Evolutionary conservation across 2,888 invertebrate genomes (phyloP), one percentile per base, ranked within the genome.

Genomic region (Scaptomyza flava): DNA sequence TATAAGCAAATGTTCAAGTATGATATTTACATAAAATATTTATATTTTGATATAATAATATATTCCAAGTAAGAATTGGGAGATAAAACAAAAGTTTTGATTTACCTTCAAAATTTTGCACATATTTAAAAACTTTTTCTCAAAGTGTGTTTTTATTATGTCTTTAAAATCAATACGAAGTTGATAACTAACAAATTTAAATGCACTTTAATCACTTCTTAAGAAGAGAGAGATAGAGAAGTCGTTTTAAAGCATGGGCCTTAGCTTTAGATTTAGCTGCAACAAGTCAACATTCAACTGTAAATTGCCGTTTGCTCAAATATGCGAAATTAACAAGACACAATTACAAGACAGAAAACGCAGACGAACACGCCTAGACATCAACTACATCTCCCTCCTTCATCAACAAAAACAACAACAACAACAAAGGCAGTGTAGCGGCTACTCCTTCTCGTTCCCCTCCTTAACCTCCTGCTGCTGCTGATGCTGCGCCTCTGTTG

Each of bases 271-370:
- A 51, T 48, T 68, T 33, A 69, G 68, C 69, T 61, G 57, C 66
- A 66, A 53, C 66, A 31, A 63, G 66, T 63, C 63, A 53, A 63
- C 73, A 62, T 70, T 69, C 75, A 84, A 88, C 84, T 81, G 84
- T 89, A 85, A 85, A 89, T 74, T 79, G 85, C 82, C 85, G 85
- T 89, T 87, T 82, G 83, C 72, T 89, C 82, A 87, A 87, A 87
- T 87, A 88, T 84, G 87, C 72, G 85, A 89, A 87, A 89, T 87
- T 84, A 87, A 89, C 87, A 84, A 89, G 89, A 79, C 82, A 85
- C 87, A 87, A 89, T 87, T 87, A 85, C 89, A 87, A 83, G 72
- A 75, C 81, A 77, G 79, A 81, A 79, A 77, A 77, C 87, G 78
- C 70, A 82, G 72, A 77, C 79, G 75, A 75, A 81, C 87, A 87